Conservation (phyloP, 2,797 vertebrate genomes). For the Sphenodon punctatus region DNA sequence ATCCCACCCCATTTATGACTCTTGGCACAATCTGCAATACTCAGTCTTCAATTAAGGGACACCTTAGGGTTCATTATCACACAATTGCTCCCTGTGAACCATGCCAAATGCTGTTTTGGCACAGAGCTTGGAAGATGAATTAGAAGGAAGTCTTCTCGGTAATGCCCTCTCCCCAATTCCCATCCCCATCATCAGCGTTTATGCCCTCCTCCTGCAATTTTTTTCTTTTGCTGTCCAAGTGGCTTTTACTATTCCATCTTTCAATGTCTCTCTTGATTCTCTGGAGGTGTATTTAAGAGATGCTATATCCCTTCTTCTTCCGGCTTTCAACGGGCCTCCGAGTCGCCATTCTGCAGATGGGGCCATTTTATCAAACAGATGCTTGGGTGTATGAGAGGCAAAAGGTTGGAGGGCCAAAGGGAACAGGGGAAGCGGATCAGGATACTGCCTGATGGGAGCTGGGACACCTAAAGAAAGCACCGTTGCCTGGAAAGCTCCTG, state of each 20-base stretch:
- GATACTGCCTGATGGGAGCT: not conserved
- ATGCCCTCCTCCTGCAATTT: constrained; percentile 66
- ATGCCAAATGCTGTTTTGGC: constrained; percentile 92
- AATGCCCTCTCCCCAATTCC: constrained; percentile 79
- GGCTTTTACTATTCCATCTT: constrained; percentile 78
- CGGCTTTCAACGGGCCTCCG: constrained; percentile 71
- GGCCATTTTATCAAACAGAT: constrained; percentile 49
- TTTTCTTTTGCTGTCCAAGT: constrained; percentile 66
- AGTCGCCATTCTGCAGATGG: constrained; percentile 65
- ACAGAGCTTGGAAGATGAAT: constrained; percentile 85
- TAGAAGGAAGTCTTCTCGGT: constrained; percentile 84
- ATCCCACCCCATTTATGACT: constrained; percentile 86
- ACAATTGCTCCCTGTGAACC: constrained; percentile 87
- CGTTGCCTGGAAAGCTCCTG: not conserved
- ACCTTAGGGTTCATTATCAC: constrained; percentile 89
- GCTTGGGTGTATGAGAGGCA: not conserved
- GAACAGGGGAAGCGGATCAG: too few species aligned
- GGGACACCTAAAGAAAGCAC: not conserved
- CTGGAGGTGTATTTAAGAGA: constrained; percentile 80
- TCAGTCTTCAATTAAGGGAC: constrained; percentile 90
- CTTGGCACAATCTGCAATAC: constrained; percentile 81
- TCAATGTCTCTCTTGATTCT: constrained; percentile 77
- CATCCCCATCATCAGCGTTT: constrained; percentile 80
- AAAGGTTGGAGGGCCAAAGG: not conserved
- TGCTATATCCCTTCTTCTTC: constrained; percentile 74